These are phyloP conservation scores for Prorops nasuta DNA, from an alignment of 1,140 invertebrate genomes.

Conservation along the genomic window DNA sequence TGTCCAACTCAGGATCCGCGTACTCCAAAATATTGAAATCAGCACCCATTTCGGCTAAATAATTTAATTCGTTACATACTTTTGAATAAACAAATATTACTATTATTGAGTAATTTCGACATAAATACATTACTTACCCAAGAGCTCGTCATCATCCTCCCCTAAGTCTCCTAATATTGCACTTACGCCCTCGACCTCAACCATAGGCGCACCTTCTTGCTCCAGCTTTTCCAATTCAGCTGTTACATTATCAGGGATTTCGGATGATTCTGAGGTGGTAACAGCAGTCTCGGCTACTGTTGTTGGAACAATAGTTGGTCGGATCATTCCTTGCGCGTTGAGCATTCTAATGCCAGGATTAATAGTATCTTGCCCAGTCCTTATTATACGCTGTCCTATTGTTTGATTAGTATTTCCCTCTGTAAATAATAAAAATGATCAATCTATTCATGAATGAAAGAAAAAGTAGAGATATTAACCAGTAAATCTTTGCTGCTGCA, in stretches of 20 bases:
- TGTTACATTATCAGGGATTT: slow-evolving; percentile 78
- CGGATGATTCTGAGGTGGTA: slow-evolving; percentile 49
- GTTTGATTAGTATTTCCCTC: slow-evolving; percentile 43
- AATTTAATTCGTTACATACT: slow-evolving; percentile 8
- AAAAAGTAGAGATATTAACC: slow-evolving; percentile 25
- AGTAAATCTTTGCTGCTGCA: slow-evolving; percentile 49
- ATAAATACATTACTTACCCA: slow-evolving; percentile 56
- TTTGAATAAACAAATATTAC: slow-evolving; percentile 13
- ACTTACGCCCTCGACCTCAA: slow-evolving; percentile 71
- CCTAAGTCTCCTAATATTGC: slow-evolving; percentile 78
- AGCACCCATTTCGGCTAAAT: slow-evolving; percentile 80
- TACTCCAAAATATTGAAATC: slow-evolving; percentile 96
- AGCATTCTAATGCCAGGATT: slow-evolving; percentile 47
- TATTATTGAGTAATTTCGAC: slow-evolving; percentile 5
- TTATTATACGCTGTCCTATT: slow-evolving; percentile 41
- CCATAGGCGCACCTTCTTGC: slow-evolving; percentile 66
- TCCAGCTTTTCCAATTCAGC: slow-evolving; percentile 77
- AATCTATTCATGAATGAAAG: background rate
- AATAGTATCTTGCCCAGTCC: slow-evolving; percentile 37
- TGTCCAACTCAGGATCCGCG: slow-evolving; percentile 90
- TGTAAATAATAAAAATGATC: slow-evolving; percentile 14
- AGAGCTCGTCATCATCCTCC: slow-evolving; percentile 83
- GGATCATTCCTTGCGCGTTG: slow-evolving; percentile 31
- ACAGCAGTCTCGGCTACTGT: slow-evolving; percentile 40
- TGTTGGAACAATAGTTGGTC: slow-evolving; percentile 39